Base-by-base conservation (phyloP, 2,888 invertebrate species). In the Fragum fragum region DNA sequence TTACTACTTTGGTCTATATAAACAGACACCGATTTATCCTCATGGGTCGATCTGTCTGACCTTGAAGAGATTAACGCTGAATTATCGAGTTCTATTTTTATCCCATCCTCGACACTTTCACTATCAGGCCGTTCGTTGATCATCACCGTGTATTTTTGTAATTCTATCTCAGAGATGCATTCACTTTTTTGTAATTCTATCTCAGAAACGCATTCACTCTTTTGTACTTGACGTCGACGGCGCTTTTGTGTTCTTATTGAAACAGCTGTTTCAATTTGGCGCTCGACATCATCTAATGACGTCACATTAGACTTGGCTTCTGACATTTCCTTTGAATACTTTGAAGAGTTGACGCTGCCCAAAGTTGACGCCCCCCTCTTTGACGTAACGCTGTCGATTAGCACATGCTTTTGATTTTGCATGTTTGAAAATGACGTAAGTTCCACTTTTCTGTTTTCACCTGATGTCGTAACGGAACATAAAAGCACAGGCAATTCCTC, bases 181-280 rank as follows among this genome's bases (percentile, higher is more conserved):
- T 36, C 6, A 9, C 5, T 42, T 7, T 23, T 36, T 9, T 32
- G 21, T 14, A 14, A 3, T 3, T 42, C 42, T 18, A 9, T 29
- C n/a, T 57, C 57, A 11, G 57, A 57, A 1, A 7, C 26, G 23
- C n/a, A 32, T 16, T 36, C 6, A 9, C 23, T 66, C 23, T 66
- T 39, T 39, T 66, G 66, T 14, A 42, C 42, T 11, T 28, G 74
- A 42, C 79, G 63, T 16, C 77, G 66, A 1, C 85, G 79, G 1
- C 85, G 79, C 52, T 79, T 32, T 36, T 85, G 57, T 9, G 74
- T 85, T 21, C 85, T 57, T 55, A 77, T 85, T 14, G 72, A 75
- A 11, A 85, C 29, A 5, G 85, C 85, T 26, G 85, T 85, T 52
- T 85, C 81, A 72, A 85, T 85, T 77, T 77, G 81, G 1, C 28